These are phyloP conservation scores for Galeruca laticollis DNA, from an alignment of 2,888 invertebrate genomes.

Conservation along the genomic window DNA sequence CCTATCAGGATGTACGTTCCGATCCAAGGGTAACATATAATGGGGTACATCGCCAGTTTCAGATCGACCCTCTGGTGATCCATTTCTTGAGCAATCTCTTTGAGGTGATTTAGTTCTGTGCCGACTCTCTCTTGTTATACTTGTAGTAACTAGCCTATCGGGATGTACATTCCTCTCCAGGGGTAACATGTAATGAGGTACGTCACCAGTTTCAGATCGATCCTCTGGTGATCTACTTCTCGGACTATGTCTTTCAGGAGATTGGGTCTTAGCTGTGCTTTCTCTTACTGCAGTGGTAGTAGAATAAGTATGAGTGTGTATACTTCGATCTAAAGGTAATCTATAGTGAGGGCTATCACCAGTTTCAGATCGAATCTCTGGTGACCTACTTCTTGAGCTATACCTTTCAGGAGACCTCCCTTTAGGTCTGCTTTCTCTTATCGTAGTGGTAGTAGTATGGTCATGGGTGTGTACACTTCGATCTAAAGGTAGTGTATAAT, in stretches of 20 bases:
- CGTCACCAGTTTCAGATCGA: neutral
- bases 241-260: neutral
- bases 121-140: neutral
- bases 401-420: neutral
- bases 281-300: neutral
- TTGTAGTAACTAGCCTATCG: neutral
- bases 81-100: neutral
- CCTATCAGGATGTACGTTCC: neutral
- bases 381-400: neutral
- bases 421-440: neutral
- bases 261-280: neutral
- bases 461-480: conserved; percentile 10
- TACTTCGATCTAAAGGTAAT: conserved; percentile 57
- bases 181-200: conserved; percentile 61
- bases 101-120: neutral
- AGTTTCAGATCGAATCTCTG: conserved; percentile 15
- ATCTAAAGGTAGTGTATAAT: conserved; percentile 42
- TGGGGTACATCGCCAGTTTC: conserved; percentile 35
- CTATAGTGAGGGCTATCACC: conserved; percentile 56
- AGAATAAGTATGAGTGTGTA: conserved; percentile 45
- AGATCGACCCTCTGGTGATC: neutral
- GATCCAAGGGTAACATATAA: conserved; percentile 42
- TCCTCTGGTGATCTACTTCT: neutral
- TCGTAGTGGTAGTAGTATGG: conserved; percentile 8
- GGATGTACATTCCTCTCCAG: conserved; percentile 36